Percentiles rank a stretch among this genome's conserved stretches.
Conservation (phyloP, 2,113 vertebrate species). For the Xiphorhynchus elegans region DNA sequence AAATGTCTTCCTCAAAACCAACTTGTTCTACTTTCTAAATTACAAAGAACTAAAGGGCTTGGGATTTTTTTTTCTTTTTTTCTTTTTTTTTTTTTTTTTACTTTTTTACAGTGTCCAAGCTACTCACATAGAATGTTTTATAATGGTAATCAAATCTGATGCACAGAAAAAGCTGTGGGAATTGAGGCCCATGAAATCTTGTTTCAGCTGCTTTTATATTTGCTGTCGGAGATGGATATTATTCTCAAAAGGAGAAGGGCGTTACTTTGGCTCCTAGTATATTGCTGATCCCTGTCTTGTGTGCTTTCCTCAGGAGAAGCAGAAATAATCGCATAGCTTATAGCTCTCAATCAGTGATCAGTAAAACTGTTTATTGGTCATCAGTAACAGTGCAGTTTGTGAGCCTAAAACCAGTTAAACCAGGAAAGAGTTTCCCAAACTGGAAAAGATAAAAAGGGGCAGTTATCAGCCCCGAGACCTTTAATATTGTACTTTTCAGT, state of each 20-base stretch:
- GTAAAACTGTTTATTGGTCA: slow-evolving; percentile 35
- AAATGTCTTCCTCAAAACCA: slow-evolving; percentile 65
- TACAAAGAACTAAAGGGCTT: slow-evolving; percentile 29
- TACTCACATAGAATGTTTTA: slow-evolving; percentile 70
- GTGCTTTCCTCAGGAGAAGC: slow-evolving; percentile 1
- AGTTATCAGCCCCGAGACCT: not conserved
- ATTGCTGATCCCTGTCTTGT: slow-evolving; percentile 33
- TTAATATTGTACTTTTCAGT: not conserved
- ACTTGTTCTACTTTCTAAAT: slow-evolving; percentile 69
- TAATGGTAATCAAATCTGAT: slow-evolving; percentile 76
- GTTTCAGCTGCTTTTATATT: slow-evolving; percentile 73
- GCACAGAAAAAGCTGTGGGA: slow-evolving; percentile 76
- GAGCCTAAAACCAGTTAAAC: not conserved
- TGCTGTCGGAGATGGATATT: slow-evolving; percentile 56
- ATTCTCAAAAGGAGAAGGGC: slow-evolving; percentile 56
- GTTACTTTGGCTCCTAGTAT: slow-evolving; percentile 60
- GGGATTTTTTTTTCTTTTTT: not conserved
- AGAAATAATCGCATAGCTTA: not conserved
- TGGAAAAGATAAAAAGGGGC: not conserved
- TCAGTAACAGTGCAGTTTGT: not conserved
- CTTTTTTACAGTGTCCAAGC: slow-evolving; percentile 4
- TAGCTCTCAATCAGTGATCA: not conserved
- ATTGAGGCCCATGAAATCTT: slow-evolving; percentile 78
- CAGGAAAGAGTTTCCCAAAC: not conserved
- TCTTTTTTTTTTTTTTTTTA: not conserved